Evolutionary conservation across 1,140 invertebrate species (phyloP), one percentile per base, ranked within the genome.

Genomic region (Ruditapes philippinarum): DNA sequence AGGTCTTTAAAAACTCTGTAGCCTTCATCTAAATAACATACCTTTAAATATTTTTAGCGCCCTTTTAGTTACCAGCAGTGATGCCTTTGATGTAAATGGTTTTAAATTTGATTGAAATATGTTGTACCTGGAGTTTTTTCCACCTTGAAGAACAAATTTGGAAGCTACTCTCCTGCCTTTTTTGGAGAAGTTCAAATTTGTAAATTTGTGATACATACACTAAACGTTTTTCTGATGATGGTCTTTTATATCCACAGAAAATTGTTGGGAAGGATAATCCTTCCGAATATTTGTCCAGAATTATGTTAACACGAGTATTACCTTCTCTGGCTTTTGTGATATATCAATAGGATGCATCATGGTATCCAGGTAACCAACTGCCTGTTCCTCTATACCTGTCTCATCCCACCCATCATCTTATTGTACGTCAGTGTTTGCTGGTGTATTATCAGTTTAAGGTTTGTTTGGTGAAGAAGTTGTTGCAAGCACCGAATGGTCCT

Each of bases 251-350:
- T 38, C 78, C 78, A 80, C 78, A 80, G 33, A 60, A 81, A 51
- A 81, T 54, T 74, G 74, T 85, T n/a, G 83, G 78, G 42, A 90
- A 90, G 51, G 74, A 42, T n/a, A 90, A 33, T 62, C 60, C 82
- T 62, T 90, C 89, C 42, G 83, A 68, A 54, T 74, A 57, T 57
- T 54, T 62, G 49, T 90, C 89, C 28, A 45, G n/a, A 86, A 79
- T 54, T 31, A 90, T 22, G 28, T 25, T 74, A 7, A 81, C 31
- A 57, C 82, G 89, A 14, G 25, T 36, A 45, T 90, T 79, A 57
- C 83, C 83, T 82, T 90, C 82, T 31, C 17, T 36, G 12, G 25
- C 22, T 4, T 45, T 42, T 65, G 31, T 2, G 12, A 3, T 14
- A 51, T 28, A 38, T 79, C 49, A 31, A n/a, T 31, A 12, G 68